Evolutionary conservation across 1,140 invertebrate genomes (phyloP), one percentile per base, ranked within the genome.

Genomic region (Trichonephila inaurata): DNA sequence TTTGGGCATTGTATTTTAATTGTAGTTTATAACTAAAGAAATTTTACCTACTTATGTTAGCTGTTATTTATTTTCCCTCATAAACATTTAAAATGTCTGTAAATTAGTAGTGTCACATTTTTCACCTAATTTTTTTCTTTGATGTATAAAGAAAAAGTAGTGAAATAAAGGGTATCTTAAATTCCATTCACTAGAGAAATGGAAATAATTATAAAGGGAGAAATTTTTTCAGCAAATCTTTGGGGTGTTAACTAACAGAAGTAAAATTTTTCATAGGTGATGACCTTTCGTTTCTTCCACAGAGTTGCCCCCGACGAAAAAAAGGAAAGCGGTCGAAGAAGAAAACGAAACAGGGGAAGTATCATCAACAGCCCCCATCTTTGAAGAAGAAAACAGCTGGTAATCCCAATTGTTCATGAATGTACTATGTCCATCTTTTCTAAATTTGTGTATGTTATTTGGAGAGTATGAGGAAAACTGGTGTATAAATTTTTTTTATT

Each of bases 381-480:
- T 91, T 60, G 89, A 91, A 82, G 89, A 91, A 82, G 89, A 91
- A 19, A 91, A 91, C 33, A 82, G 18, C 18, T 91, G 89, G 89
- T 82, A 28, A 91, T 60, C 14, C n/a, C 83, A 60, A 7, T 6
- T 60, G 51, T 19, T 19, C 33, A 33, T 77, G 33, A 77, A 77
- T 77, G 33, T 14, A 77, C 18, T 28, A 40, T 77, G 18, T 24
- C 21, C 24, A 28, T 24, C 24, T 69, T 69, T 69, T 69, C 66
- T 69, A 69, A 24, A 69, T 8, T n/a, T 69, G 66, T 77, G 72
- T 77, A 40, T 77, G 72, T 40, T 33, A 40, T 14, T 18, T 40
- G 24, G 28, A 77, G 18, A 40, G 18, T 33, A 77, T 24, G n/a
- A 69, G 72, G 14, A 40, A 77, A 28, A 77, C 14, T 77, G 72